Evolutionary conservation across 2,113 vertebrate species (phyloP).

Genomic region (Cephalopholis sonnerati): DNA sequence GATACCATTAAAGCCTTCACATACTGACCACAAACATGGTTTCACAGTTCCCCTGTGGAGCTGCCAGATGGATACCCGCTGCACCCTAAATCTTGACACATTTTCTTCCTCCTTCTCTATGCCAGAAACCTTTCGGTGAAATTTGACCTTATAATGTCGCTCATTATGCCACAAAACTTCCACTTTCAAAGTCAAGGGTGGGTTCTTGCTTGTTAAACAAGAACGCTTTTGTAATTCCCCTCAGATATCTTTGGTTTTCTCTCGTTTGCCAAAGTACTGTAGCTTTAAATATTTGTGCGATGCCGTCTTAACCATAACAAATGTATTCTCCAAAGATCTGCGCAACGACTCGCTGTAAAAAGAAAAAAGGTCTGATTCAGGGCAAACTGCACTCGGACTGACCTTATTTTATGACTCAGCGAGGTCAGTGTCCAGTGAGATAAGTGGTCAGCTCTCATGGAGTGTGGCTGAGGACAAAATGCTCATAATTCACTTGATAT

Average conservation of each 20-base stretch:
- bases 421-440: constrained; percentile 62
- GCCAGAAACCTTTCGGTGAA: constrained; percentile 2
- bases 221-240: constrained; percentile 62
- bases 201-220: constrained; percentile 36
- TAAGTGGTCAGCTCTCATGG: constrained; percentile 45
- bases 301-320: constrained; percentile 65
- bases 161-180: not conserved
- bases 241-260: constrained; percentile 39
- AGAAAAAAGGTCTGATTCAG: constrained; percentile 24
- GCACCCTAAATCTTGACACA: not conserved
- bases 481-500: constrained; percentile 58
- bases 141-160: not conserved
- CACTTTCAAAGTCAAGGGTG: constrained; percentile 39
- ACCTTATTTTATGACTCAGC: constrained; percentile 48
- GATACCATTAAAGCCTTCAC: not conserved
- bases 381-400: constrained; percentile 41
- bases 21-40: constrained; percentile 24
- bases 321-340: constrained; percentile 47
- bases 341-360: not conserved
- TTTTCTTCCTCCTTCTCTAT: constrained; percentile 2
- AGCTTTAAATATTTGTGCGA: constrained; percentile 70
- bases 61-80: constrained; percentile 37
- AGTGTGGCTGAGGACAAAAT: constrained; percentile 11
- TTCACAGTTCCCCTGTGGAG: constrained; percentile 25
- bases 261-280: constrained; percentile 42